Evolutionary conservation across 2,113 vertebrate genomes (phyloP).

Genomic region (Dolichallabes microphthalmus): DNA sequence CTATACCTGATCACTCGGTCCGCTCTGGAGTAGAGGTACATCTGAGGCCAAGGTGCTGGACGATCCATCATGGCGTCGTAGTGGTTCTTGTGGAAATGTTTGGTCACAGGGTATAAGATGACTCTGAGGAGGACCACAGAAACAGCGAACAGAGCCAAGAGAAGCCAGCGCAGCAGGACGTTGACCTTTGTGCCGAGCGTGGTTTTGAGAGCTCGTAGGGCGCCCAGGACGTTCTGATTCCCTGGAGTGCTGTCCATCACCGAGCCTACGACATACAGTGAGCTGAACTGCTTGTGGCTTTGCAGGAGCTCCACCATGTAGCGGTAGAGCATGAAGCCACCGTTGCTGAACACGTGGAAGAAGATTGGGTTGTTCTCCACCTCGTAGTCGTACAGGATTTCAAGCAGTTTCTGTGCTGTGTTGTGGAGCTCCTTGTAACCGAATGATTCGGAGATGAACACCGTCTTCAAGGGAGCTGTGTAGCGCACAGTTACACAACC

Average conservation of each 20-base stretch:
- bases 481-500: constrained; percentile 89
- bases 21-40: constrained; percentile 85
- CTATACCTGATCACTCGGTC: constrained; percentile 79
- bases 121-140: constrained; percentile 74
- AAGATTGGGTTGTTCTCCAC: constrained; percentile 85
- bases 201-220: constrained; percentile 77
- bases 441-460: constrained; percentile 89
- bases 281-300: constrained; percentile 73
- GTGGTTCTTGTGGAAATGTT: constrained; percentile 84
- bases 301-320: constrained; percentile 83
- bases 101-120: constrained; percentile 83
- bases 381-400: constrained; percentile 87
- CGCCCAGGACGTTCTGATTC: constrained; percentile 80
- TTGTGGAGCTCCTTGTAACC: constrained; percentile 84
- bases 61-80: constrained; percentile 79
- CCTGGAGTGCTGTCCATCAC: constrained; percentile 91
- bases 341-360: constrained; percentile 95
- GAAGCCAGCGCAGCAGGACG: constrained; percentile 70
- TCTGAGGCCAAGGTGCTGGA: constrained; percentile 86
- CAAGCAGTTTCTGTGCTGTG: constrained; percentile 81
- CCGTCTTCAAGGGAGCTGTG: constrained; percentile 83
- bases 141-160: constrained; percentile 73
- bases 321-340: constrained; percentile 92
- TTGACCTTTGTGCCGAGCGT: constrained; percentile 73
- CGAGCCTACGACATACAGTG: constrained; percentile 79